phyloP scores from a whole-genome alignment of 2,797 vertebrate genomes.

The Schizopygopsis pylzovi region DNA sequence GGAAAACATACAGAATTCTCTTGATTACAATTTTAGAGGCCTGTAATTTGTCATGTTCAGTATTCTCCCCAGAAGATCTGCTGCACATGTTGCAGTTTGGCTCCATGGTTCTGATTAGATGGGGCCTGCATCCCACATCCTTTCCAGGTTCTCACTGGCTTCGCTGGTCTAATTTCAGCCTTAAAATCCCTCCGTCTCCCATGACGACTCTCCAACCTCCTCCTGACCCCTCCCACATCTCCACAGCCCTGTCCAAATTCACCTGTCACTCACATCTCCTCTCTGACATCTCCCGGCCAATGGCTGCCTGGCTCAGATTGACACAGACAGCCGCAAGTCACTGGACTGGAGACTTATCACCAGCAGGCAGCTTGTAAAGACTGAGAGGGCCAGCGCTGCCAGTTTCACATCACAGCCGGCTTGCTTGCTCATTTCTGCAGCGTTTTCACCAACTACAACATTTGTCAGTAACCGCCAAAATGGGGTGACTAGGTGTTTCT shows the following conservation, averaged over 20 bases:
- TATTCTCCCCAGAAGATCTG: not conserved
- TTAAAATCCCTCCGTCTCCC: slow-evolving; percentile 60
- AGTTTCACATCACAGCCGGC: slow-evolving; percentile 64
- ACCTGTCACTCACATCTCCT: slow-evolving; percentile 75
- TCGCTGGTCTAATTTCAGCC: slow-evolving; percentile 57
- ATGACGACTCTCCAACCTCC: slow-evolving; percentile 62
- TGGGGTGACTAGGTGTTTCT: slow-evolving; percentile 41
- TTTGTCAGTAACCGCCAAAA: slow-evolving; percentile 53
- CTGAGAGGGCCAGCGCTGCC: slow-evolving; percentile 59
- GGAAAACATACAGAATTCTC: slow-evolving; percentile 1
- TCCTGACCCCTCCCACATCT: slow-evolving; percentile 69
- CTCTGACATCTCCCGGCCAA: slow-evolving; percentile 69
- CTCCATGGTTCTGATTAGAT: slow-evolving; percentile 56
- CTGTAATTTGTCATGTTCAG: not conserved
- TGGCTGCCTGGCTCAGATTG: slow-evolving; percentile 64
- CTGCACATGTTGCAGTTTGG: slow-evolving; percentile 16
- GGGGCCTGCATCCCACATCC: slow-evolving; percentile 37
- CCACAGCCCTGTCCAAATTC: slow-evolving; percentile 72
- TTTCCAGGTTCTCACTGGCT: slow-evolving; percentile 39
- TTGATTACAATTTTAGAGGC: not conserved
- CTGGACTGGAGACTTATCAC: slow-evolving; percentile 73
- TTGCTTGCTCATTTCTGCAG: slow-evolving; percentile 56
- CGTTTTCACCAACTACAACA: slow-evolving; percentile 40
- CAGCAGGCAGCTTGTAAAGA: slow-evolving; percentile 72
- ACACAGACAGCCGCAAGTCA: slow-evolving; percentile 73